Percentiles rank a stretch among this genome's conserved stretches.
Evolutionary conservation across 2,888 invertebrate species (phyloP).

Genomic region (Drosophila sordidula): DNA sequence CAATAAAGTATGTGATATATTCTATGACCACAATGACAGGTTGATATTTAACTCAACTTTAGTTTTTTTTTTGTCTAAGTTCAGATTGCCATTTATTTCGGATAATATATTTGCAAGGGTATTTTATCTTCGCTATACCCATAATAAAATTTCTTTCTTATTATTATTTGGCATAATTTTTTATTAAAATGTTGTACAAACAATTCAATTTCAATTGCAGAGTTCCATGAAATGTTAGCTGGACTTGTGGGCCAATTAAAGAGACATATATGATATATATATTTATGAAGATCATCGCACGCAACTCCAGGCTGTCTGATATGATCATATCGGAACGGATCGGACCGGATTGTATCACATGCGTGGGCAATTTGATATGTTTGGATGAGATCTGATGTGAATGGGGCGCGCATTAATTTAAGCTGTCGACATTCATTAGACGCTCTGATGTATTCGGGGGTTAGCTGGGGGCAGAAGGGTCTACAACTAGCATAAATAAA

Average conservation of each 20-base stretch:
- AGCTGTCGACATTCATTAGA: constrained; percentile 47
- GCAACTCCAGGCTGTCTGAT: constrained; percentile 39
- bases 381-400: constrained; percentile 32
- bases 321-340: constrained; percentile 12
- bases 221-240: constrained; percentile 6
- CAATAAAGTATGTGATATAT: too few species aligned
- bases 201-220: constrained; percentile 63
- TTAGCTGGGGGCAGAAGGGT: neutral
- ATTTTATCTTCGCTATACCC: constrained; percentile 2
- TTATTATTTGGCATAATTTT: constrained; percentile 48
- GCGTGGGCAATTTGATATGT: constrained; percentile 41
- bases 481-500: constrained; percentile 10
- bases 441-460: constrained; percentile 9
- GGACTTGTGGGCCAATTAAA: constrained; percentile 34
- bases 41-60: too few species aligned
- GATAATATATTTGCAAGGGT: constrained; percentile 5
- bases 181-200: constrained; percentile 54
- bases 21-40: too few species aligned
- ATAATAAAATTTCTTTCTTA: neutral
- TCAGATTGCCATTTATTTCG: too few species aligned
- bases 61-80: too few species aligned
- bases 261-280: constrained; percentile 4
- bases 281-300: constrained; percentile 26
- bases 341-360: constrained; percentile 42
- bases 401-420: constrained; percentile 46